phyloP scores from a whole-genome alignment of 2,113 vertebrate genomes.

The Raja brachyura region DNA sequence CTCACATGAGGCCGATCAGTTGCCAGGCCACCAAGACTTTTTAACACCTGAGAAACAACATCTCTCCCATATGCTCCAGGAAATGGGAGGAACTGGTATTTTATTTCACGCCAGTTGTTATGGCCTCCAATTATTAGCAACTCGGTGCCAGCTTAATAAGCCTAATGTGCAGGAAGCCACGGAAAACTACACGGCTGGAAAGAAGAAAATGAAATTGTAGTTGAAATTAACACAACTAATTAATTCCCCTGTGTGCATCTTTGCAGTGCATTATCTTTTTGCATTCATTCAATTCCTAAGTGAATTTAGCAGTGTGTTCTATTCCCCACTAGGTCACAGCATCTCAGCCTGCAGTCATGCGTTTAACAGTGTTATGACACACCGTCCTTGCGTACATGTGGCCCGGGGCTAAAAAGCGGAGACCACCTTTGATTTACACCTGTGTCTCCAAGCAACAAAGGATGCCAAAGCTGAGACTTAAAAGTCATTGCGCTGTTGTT shows the following conservation, averaged over 20 bases:
- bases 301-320: neutral
- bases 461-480: neutral
- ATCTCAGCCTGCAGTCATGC: neutral
- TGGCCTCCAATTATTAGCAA: constrained; percentile 3
- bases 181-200: neutral
- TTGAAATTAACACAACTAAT: neutral
- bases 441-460: constrained; percentile 27
- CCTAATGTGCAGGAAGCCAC: neutral
- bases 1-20: neutral
- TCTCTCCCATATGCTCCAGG: constrained; percentile 27
- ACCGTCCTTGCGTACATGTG: neutral
- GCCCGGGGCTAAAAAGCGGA: neutral
- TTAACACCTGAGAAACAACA: constrained; percentile 28
- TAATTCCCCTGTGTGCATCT: neutral
- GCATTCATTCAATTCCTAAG: neutral
- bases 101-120: constrained; percentile 13
- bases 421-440: constrained; percentile 36
- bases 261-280: neutral
- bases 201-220: neutral
- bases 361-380: constrained; percentile 25
- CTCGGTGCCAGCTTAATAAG: constrained; percentile 15
- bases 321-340: neutral
- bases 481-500: constrained; percentile 7
- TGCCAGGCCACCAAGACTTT: neutral
- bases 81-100: constrained; percentile 16